These are phyloP conservation scores for Micrasema minimum DNA, from an alignment of 1,140 invertebrate species.

Conservation along the genomic window DNA sequence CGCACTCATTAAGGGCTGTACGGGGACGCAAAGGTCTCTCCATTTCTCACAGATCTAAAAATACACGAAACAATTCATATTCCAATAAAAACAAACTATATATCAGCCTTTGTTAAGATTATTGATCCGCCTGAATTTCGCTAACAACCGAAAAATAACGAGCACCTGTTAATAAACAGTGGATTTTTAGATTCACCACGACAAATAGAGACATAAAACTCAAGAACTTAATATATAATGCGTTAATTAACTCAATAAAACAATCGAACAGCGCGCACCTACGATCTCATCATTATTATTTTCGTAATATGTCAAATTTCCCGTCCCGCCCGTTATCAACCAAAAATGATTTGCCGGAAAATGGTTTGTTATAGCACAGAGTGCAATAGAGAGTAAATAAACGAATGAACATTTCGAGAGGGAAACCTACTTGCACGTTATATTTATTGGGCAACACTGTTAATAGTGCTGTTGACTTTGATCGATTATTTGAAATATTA, in stretches of 20 bases:
- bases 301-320: conserved; percentile 45
- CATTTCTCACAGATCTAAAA: conserved; percentile 32
- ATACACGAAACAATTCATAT: conserved; percentile 25
- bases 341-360: conserved; percentile 31
- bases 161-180: conserved; percentile 44
- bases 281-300: conserved; percentile 40
- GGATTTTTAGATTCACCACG: conserved; percentile 12
- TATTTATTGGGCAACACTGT: too few relatives aligned
- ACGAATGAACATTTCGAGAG: too few relatives aligned
- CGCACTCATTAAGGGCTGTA: conserved; percentile 75
- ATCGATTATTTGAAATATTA: too few relatives aligned
- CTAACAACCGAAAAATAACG: conserved; percentile 35
- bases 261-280: conserved; percentile 38
- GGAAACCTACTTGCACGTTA: too few relatives aligned
- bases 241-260: conserved; percentile 26
- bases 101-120: conserved; percentile 31
- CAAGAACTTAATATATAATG: conserved; percentile 10
- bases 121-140: conserved; percentile 40
- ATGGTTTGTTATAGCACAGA: not conserved
- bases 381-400: too few relatives aligned
- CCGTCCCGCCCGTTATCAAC: conserved; percentile 41
- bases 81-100: conserved; percentile 28
- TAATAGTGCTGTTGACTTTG: too few relatives aligned
- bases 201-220: conserved; percentile 10
- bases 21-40: conserved; percentile 59